Evolutionary conservation across 2,888 invertebrate species (phyloP).

Genomic region (Drosophila mimetica): DNA sequence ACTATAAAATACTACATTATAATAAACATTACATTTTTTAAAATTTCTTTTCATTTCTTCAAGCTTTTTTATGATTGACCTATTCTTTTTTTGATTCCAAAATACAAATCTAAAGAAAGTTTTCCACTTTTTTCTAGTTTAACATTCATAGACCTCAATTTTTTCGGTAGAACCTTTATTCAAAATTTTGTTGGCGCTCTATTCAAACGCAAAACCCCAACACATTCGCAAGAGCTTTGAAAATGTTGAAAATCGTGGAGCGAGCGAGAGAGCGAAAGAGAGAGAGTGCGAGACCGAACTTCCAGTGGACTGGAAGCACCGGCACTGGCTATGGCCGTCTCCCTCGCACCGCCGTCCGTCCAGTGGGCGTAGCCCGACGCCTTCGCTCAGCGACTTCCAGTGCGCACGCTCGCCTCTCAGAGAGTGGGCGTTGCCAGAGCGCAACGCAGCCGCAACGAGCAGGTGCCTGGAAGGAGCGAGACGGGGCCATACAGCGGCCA

Average conservation of each 20-base stretch:
- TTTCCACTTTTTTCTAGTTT: too few species aligned
- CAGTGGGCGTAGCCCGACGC: conserved; percentile 58
- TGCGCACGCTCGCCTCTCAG: conserved; percentile 72
- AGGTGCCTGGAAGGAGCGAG: conserved; percentile 77
- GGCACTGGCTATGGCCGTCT: conserved; percentile 31
- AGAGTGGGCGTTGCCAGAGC: conserved; percentile 77
- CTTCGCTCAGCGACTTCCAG: conserved; percentile 49
- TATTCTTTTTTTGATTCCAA: too few species aligned
- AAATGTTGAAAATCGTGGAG: conserved; percentile 40
- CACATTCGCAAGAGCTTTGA: conserved; percentile 40
- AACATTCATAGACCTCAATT: neutral
- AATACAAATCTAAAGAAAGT: too few species aligned
- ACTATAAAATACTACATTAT: too few species aligned
- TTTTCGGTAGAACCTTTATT: neutral
- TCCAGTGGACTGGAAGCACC: conserved; percentile 41
- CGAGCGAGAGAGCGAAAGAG: conserved; percentile 13
- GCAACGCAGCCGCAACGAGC: conserved; percentile 70
- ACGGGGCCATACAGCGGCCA: conserved; percentile 36
- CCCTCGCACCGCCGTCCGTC: conserved; percentile 37
- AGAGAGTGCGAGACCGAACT: conserved; percentile 8
- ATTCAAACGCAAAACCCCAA: conserved; percentile 40
- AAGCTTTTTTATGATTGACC: too few species aligned
- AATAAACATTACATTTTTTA: too few species aligned
- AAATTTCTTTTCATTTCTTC: too few species aligned
- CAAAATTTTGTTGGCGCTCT: conserved; percentile 33